These are phyloP conservation scores for Lepidurus apus DNA, from an alignment of 1,140 invertebrate species.

Conservation along the genomic window DNA sequence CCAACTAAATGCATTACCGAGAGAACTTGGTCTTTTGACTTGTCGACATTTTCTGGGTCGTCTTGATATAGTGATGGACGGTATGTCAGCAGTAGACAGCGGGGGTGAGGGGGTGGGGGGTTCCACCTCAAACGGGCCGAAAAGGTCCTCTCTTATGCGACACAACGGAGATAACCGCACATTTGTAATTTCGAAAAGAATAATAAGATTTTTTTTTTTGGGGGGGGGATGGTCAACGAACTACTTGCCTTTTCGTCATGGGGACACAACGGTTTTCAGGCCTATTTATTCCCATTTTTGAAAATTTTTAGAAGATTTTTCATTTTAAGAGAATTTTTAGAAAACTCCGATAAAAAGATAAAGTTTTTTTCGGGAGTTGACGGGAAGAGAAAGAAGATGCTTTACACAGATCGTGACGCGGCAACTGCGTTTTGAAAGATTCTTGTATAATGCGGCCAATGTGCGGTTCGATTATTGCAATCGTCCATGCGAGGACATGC, in stretches of 20 bases:
- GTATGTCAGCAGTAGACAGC: slow-evolving; percentile 21
- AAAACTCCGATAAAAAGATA: background rate
- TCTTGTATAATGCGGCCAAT: background rate
- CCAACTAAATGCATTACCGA: background rate
- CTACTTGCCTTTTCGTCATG: background rate
- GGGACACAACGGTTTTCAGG: background rate
- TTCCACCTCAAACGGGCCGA: slow-evolving; percentile 14
- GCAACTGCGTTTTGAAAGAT: background rate
- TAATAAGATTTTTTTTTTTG: background rate
- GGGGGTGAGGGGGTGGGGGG: slow-evolving; percentile 6
- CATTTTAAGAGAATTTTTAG: too few species aligned
- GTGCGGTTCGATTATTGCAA: background rate
- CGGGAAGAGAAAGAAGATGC: background rate
- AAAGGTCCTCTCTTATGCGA: background rate
- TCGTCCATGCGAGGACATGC: slow-evolving; percentile 16
- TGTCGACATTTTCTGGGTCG: slow-evolving; percentile 9
- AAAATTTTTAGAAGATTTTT: too few species aligned
- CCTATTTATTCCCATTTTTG: too few species aligned
- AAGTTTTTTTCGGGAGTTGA: too few species aligned
- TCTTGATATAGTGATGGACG: slow-evolving; percentile 21
- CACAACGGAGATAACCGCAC: background rate
- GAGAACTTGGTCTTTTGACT: background rate
- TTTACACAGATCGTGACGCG: background rate
- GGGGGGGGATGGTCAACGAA: background rate
- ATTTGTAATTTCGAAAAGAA: background rate